Evolutionary conservation across 92 coral and sea anemone genomes (phyloP).

Genomic region (Muricea muricata): DNA sequence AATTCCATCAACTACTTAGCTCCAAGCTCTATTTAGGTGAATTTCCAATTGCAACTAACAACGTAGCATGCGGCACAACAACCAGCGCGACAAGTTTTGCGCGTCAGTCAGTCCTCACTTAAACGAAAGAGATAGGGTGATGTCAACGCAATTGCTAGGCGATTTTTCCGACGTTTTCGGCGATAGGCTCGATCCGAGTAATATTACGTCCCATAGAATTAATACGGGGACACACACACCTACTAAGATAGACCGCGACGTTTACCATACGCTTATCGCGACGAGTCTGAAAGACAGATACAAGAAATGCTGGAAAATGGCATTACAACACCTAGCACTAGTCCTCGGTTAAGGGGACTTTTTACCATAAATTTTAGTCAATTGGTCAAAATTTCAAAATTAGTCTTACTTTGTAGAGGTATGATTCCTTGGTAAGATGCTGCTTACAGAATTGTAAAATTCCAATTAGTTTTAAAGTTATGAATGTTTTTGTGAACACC

Average conservation of each 20-base stretch:
- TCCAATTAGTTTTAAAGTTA: too few species aligned
- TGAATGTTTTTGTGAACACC: too few species aligned
- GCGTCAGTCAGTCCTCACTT: neutral
- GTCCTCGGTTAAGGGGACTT: too few species aligned
- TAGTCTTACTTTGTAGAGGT: too few species aligned
- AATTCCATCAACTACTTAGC: neutral
- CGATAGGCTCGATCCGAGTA: neutral
- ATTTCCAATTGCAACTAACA: neutral
- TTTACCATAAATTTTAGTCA: too few species aligned
- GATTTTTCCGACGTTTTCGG: conserved; percentile 12
- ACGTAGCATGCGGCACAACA: neutral
- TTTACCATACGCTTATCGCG: conserved; percentile 26
- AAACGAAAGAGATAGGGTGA: neutral
- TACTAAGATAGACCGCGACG: conserved; percentile 34
- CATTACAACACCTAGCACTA: too few species aligned
- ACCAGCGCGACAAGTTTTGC: neutral
- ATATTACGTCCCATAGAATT: neutral
- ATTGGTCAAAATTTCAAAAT: too few species aligned
- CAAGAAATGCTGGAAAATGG: conserved; percentile 42
- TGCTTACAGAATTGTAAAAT: too few species aligned
- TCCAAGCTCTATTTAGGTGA: neutral
- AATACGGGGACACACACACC: conserved; percentile 16
- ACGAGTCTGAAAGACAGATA: conserved; percentile 22
- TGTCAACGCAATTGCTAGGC: too few species aligned
- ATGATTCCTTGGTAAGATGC: too few species aligned